Evolutionary conservation across 1,140 invertebrate genomes (phyloP), one percentile per base, ranked within the genome.

Genomic region (Araneus ventricosus): DNA sequence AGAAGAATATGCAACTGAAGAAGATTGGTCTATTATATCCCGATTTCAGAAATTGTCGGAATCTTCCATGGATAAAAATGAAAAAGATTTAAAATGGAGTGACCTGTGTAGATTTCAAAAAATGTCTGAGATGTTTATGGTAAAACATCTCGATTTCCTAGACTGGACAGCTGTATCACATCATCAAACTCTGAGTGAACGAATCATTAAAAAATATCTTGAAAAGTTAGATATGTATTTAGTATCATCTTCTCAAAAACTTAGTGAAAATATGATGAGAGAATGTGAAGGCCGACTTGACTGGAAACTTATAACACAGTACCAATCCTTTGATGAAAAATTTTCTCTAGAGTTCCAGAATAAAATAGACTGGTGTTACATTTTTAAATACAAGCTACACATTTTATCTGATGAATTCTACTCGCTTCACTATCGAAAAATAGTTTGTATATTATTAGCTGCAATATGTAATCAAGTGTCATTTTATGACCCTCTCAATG

Each of bases 251-350:
- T 37, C 24, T 88, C 86, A 88, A 67, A 88, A n/a, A n/a, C n/a
- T 59, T 8, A 85, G n/a, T 85, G 45, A 52, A 85, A 85, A 59
- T 85, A 52, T 59, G 45, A 85, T 85, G 3, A 85, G 82, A 52
- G n/a, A 85, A 45, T 27, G 30, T 85, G 8, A 59, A 85, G 82
- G 57, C n/a, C 24, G 41, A 85, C n/a, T 85, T n/a, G 20, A 85
- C 5, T 85, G 41, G 45, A 8, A 5, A 45, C 10, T 34, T 27
- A 85, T 85, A 27, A 85, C 82, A 24, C 22, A 24, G 8, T 85
- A 10, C n/a, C 41, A 85, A 27, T 59, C 45, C n/a, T 85, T 85
- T 27, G 45, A 52, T 30, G 45, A 85, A 57, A 8, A 0, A 0
- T 57, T 85, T 20, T 22, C 52, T 85, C 27, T 59, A 22, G 24